Conservation (phyloP, 92 coral and sea anemone species). For the Desmophyllum pertusum region DNA sequence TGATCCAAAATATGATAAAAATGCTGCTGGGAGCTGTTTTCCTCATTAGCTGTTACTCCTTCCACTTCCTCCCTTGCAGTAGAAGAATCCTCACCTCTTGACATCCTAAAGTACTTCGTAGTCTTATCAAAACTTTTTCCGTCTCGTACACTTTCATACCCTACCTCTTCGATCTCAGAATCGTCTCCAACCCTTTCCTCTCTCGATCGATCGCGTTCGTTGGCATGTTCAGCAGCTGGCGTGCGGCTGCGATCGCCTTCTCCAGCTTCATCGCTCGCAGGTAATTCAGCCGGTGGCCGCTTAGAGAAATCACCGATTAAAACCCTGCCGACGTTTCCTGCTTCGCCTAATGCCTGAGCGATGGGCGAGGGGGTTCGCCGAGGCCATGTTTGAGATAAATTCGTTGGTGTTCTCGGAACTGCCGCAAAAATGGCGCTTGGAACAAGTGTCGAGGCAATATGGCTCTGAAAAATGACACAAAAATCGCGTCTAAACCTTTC, state of each 20-base stretch:
- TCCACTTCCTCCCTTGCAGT: constrained; percentile 15
- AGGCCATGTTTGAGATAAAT: constrained; percentile 91
- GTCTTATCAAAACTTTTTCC: constrained; percentile 59
- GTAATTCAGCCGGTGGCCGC: constrained; percentile 36
- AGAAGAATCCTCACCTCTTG: constrained; percentile 24
- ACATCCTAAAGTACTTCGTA: constrained; percentile 57
- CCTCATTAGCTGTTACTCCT: constrained; percentile 15
- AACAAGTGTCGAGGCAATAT: constrained; percentile 84
- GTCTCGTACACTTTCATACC: constrained; percentile 64
- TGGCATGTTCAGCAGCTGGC: background rate
- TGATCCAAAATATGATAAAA: constrained; percentile 72
- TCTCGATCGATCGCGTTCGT: background rate
- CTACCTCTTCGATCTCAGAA: constrained; percentile 51
- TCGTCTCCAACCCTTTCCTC: constrained; percentile 21
- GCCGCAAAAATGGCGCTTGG: constrained; percentile 98
- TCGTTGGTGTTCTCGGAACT: constrained; percentile 84
- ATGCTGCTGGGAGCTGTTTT: constrained; percentile 22
- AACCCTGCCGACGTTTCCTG: constrained; percentile 87
- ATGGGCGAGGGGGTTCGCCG: constrained; percentile 74
- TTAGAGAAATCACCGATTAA: constrained; percentile 68
- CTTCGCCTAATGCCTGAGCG: constrained; percentile 81
- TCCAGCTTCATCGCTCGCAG: constrained; percentile 20
- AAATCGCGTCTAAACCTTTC: background rate
- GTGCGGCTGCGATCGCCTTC: constrained; percentile 9
- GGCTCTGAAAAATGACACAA: constrained; percentile 63